These are phyloP conservation scores for Ophion ventricosus DNA, from an alignment of 2,888 invertebrate genomes.

Conservation along the genomic window DNA sequence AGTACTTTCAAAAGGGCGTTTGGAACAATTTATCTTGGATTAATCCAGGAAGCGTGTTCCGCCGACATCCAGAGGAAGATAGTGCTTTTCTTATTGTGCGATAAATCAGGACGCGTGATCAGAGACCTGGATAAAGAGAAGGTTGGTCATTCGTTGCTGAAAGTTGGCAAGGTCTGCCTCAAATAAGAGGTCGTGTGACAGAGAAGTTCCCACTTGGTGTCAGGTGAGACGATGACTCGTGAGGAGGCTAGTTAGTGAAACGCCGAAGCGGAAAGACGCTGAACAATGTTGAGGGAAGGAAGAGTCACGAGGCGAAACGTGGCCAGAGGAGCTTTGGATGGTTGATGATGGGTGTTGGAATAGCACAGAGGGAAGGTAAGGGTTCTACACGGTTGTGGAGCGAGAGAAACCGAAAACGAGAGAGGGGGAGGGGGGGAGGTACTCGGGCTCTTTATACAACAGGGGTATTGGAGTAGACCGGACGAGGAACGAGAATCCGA, in stretches of 20 bases:
- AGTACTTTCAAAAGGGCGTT: too few species aligned
- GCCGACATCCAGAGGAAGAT: too few species aligned
- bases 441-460: too few species aligned
- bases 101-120: too few species aligned
- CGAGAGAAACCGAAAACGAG: not conserved
- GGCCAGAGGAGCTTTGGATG: slow-evolving; percentile 45
- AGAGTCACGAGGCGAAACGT: slow-evolving; percentile 32
- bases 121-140: too few species aligned
- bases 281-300: slow-evolving; percentile 24
- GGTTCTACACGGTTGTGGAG: slow-evolving; percentile 30
- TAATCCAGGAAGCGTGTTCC: too few species aligned
- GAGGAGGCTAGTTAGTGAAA: slow-evolving; percentile 31
- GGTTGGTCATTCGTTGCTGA: too few species aligned
- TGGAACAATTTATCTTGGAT: too few species aligned
- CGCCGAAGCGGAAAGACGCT: slow-evolving; percentile 9
- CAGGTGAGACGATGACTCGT: slow-evolving; percentile 25
- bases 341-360: slow-evolving; percentile 54
- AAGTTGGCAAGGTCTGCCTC: not conserved
- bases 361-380: slow-evolving; percentile 30
- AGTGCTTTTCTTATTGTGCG: too few species aligned
- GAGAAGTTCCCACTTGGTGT: slow-evolving; percentile 13
- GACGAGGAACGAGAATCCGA: too few species aligned
- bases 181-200: slow-evolving; percentile 1
- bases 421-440: slow-evolving; percentile 12
- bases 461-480: too few species aligned